Evolutionary conservation across 2,113 vertebrate species (phyloP).

Genomic region (Clarias batrachus): DNA sequence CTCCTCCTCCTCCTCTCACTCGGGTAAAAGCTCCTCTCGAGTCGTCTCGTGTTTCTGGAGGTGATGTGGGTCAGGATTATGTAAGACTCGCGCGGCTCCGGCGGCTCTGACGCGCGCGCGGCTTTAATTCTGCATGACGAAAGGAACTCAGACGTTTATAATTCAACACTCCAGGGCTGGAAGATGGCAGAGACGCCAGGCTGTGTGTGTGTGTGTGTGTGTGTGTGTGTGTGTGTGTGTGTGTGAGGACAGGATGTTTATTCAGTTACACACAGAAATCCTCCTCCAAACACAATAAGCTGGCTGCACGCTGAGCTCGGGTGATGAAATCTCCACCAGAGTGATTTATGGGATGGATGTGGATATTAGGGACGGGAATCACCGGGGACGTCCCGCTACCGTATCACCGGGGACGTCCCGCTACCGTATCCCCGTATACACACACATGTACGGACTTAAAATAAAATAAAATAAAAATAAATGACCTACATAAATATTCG

Average conservation of each 20-base stretch:
- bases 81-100: constrained; percentile 18
- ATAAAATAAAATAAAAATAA: background rate
- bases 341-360: background rate
- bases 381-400: too few relatives aligned
- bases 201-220: too few relatives aligned
- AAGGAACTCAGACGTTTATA: constrained; percentile 5
- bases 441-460: background rate
- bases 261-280: background rate
- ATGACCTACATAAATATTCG: background rate
- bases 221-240: too few relatives aligned
- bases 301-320: background rate
- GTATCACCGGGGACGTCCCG: too few relatives aligned
- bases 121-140: background rate
- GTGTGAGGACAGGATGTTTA: background rate
- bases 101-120: background rate
- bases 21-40: constrained; percentile 33
- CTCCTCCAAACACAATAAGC: background rate
- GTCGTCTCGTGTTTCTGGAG: constrained; percentile 34
- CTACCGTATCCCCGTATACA: background rate
- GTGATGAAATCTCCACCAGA: background rate
- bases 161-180: constrained; percentile 3
- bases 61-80: constrained; percentile 50
- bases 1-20: background rate
- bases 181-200: background rate
- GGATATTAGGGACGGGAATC: too few relatives aligned